Conservation (phyloP, 2,113 vertebrate species). For the Lophotis ruficrista region DNA sequence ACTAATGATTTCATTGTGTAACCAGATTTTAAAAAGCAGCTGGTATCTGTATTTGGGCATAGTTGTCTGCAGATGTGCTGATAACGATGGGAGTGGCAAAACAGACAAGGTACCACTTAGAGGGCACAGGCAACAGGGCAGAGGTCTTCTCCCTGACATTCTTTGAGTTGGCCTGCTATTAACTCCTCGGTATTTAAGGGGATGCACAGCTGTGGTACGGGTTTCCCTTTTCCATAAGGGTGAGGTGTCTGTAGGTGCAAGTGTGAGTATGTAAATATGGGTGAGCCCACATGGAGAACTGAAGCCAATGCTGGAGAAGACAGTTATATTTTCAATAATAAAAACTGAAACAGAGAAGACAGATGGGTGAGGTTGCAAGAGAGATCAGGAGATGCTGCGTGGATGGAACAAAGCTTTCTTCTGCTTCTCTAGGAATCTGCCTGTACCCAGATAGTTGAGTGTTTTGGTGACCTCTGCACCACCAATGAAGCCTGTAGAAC, state of each 20-base stretch:
- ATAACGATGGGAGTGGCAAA: not conserved
- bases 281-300: not conserved
- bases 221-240: not conserved
- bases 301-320: not conserved
- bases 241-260: not conserved
- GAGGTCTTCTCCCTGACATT: not conserved
- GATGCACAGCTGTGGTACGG: not conserved
- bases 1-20: constrained; percentile 73
- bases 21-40: constrained; percentile 69
- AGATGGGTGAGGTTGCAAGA: not conserved
- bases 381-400: not conserved
- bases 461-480: not conserved
- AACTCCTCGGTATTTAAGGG: not conserved
- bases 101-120: not conserved
- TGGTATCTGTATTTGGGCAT: constrained; percentile 54
- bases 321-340: not conserved
- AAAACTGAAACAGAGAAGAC: not conserved
- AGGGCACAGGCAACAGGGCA: not conserved
- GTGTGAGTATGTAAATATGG: rapidly evolving
- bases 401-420: no score
- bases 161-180: not conserved
- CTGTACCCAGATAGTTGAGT: rapidly evolving
- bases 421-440: not conserved
- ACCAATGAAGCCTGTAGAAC: not conserved
- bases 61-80: constrained; percentile 37